Evolutionary conservation across 2,888 invertebrate genomes (phyloP), one percentile per base, ranked within the genome.

Genomic region (Muscina levida): DNA sequence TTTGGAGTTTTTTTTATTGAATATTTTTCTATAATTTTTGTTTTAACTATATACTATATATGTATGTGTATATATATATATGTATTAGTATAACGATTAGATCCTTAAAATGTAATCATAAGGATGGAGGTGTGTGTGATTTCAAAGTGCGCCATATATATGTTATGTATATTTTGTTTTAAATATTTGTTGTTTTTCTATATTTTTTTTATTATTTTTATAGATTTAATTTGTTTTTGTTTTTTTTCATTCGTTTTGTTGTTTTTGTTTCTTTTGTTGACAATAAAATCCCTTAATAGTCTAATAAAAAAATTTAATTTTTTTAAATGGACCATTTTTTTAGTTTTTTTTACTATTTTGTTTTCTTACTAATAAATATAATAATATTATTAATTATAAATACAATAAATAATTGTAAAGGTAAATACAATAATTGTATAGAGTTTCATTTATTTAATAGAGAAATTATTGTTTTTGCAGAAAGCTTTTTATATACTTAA

Each of bases 381-480:
- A 84, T 85, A 84, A 83, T 82, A 82, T 77, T 56, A 57, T 77
- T 84, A 82, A 62, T 62, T 46, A 42, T 59, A 48, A 74, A 75
- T 81, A 76, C 71, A 73, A 76, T 77, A 80, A 76, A 77, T 68
- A 79, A 81, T 82, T 79, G 79, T 82, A 80, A 77, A 79, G 73
- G 77, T 82, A 81, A 81, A 77, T 81, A 81, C 44, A 75, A 77
- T 80, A 77, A 77, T 72, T 77, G 73, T 78, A 82, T 79, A 81
- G 81, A 83, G 62, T 75, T 73, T 73, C 1, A 48, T 76, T 73
- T 65, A 51, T 72, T 79, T 68, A 87, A 86, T 85, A 87, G 87
- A 87, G 85, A 87, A 85, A 85, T 85, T 84, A 87, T 87, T 87
- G 87, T 87, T 87, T 86, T 86, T 82, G 76, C 76, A 76, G 82